Percentiles rank a stretch among this genome's conserved stretches.
Conservation (phyloP, 1,140 invertebrate species). For the Bombus sibiricus region DNA sequence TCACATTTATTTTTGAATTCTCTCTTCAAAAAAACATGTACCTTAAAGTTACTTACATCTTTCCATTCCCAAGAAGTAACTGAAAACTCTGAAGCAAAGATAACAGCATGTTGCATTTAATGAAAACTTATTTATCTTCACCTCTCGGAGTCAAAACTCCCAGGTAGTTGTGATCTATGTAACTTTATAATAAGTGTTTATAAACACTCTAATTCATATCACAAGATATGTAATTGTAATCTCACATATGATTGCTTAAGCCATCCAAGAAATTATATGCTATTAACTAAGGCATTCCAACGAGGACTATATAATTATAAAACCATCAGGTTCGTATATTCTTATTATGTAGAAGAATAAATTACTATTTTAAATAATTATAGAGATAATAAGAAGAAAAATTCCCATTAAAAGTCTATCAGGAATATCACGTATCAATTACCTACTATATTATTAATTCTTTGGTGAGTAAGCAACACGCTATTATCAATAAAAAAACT, state of each 20-base stretch:
- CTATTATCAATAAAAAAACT: conserved; percentile 66
- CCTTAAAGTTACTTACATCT: conserved; percentile 62
- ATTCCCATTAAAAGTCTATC: neutral
- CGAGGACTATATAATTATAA: neutral
- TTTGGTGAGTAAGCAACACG: conserved; percentile 67
- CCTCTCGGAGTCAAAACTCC: neutral
- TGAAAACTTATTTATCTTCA: conserved; percentile 24
- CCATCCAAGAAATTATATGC: neutral
- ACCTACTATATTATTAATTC: conserved; percentile 22
- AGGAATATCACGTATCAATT: conserved; percentile 6
- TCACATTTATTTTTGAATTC: conserved; percentile 24
- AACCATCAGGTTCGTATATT: neutral
- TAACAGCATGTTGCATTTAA: conserved; percentile 72
- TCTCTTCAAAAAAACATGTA: conserved; percentile 33
- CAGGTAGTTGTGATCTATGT: neutral
- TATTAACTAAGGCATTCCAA: neutral
- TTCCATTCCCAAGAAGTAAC: conserved; percentile 48
- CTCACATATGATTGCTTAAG: neutral
- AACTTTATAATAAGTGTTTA: neutral
- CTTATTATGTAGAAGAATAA: conserved; percentile 4
- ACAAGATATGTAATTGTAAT: neutral
- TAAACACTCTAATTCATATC: neutral
- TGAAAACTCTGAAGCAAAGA: conserved; percentile 67
- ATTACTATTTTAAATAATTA: neutral
- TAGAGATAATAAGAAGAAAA: conserved; percentile 7